Conservation (phyloP, 2,797 vertebrate species). For the Urosaurus nigricauda region DNA sequence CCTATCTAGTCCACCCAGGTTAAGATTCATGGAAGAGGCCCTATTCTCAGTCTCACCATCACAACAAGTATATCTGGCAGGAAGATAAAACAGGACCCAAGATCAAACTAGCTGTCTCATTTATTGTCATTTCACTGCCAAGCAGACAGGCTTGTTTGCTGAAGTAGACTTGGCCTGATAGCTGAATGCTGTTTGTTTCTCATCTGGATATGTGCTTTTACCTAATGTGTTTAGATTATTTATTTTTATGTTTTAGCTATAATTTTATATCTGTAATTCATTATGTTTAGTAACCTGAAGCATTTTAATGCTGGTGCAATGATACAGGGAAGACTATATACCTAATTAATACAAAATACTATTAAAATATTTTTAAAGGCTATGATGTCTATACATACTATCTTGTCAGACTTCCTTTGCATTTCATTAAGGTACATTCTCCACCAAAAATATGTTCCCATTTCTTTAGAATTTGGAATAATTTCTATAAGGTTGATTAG, state of each 20-base stretch:
- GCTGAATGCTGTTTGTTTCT: not conserved
- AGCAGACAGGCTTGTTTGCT: not conserved
- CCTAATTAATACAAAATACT: conserved; percentile 11
- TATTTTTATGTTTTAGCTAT: not conserved
- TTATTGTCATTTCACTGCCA: not conserved
- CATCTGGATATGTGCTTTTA: not conserved
- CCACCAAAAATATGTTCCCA: not conserved
- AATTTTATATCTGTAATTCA: not conserved
- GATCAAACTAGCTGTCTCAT: not conserved
- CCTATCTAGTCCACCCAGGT: too few species aligned
- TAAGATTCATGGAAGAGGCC: too few species aligned
- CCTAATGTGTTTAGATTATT: not conserved
- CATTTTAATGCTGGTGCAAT: not conserved
- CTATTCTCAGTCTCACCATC: too few species aligned
- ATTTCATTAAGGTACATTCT: not conserved
- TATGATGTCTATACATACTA: not conserved
- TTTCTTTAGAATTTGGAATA: not conserved
- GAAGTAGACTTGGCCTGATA: not conserved
- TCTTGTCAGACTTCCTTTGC: not conserved
- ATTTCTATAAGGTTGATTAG: not conserved
- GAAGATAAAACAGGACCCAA: not conserved
- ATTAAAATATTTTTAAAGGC: not conserved
- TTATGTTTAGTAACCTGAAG: not conserved
- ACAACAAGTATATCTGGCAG: not conserved
- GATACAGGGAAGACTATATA: conserved; percentile 46